These are phyloP conservation scores for Ovibos moschatus DNA, from an alignment of 2,113 vertebrate species.

Conservation along the genomic window DNA sequence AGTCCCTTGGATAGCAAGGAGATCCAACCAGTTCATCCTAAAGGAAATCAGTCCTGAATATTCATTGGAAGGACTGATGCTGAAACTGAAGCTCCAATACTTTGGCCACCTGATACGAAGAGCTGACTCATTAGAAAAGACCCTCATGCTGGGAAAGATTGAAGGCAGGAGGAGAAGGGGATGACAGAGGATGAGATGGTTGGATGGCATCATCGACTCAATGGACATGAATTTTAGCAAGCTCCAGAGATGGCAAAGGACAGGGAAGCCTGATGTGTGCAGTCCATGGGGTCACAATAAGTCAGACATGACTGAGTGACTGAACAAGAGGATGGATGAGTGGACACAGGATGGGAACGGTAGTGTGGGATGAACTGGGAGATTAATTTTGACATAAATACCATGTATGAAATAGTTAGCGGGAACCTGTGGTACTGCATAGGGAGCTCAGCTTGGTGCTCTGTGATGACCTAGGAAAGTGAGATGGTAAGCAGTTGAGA, in stretches of 20 bases:
- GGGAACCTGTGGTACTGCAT: background rate
- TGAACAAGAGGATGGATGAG: background rate
- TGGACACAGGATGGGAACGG: background rate
- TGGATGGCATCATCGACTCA: background rate
- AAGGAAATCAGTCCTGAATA: background rate
- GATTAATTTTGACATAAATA: background rate
- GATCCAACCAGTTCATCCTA: background rate
- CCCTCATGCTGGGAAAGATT: background rate
- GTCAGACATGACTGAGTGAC: background rate
- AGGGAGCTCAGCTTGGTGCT: background rate
- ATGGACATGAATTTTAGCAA: background rate
- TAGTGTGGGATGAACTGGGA: background rate
- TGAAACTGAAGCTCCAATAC: background rate
- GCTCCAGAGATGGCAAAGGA: background rate
- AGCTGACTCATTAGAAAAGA: background rate
- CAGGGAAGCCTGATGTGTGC: accelerated
- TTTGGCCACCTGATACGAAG: background rate
- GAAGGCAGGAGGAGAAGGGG: background rate
- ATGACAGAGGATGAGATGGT: background rate
- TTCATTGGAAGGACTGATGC: background rate
- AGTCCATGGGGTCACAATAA: background rate
- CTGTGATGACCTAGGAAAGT: background rate
- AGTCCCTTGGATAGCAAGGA: background rate
- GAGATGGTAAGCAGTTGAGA: background rate
- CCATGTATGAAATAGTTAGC: background rate